Evolutionary conservation across 1,140 invertebrate genomes (phyloP).

Genomic region (Coptotermes formosanus): DNA sequence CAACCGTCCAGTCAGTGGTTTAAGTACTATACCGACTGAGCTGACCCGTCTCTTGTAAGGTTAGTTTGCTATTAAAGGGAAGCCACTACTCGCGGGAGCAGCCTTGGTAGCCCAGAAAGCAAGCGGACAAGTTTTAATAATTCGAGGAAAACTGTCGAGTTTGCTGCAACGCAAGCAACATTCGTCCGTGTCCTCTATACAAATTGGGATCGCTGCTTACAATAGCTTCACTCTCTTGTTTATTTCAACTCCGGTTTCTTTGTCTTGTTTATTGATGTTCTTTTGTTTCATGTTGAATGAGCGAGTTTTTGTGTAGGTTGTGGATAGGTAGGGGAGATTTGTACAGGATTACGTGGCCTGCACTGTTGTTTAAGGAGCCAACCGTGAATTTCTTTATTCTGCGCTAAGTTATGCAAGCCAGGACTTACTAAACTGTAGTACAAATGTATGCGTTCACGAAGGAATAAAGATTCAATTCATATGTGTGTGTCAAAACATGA

Average conservation of each 20-base stretch:
- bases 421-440: background rate
- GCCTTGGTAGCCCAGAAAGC: background rate
- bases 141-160: background rate
- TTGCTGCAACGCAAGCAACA: background rate
- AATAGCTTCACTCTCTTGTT: background rate
- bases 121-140: background rate
- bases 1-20: no score
- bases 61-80: no score
- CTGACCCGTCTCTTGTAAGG: no score
- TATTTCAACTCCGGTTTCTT: background rate
- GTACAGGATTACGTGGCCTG: background rate
- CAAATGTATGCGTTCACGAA: background rate
- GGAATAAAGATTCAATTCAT: background rate
- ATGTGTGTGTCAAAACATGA: no score
- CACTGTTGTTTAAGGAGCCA: background rate
- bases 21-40: no score
- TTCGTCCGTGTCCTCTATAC: background rate
- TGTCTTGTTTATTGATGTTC: background rate
- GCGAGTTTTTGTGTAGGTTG: background rate
- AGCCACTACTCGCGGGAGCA: background rate
- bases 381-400: background rate
- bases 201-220: constrained; percentile 11
- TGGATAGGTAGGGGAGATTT: background rate
- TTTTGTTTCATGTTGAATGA: background rate
- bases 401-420: background rate